Evolutionary conservation across 2,797 vertebrate species (phyloP), one percentile per base, ranked within the genome.

Genomic region (Crocodylus rhombifer): DNA sequence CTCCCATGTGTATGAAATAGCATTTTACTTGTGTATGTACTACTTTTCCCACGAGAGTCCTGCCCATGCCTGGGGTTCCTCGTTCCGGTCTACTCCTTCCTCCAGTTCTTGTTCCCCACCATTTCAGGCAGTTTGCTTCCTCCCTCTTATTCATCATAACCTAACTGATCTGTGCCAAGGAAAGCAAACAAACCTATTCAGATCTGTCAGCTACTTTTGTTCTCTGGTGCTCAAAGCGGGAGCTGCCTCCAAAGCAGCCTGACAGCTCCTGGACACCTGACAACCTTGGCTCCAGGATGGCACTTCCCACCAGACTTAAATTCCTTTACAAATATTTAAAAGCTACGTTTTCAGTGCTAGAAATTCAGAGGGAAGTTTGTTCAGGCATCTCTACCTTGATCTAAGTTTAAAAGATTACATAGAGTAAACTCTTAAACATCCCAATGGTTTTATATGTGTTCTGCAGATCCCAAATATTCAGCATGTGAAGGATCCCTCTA

Each of bases 391-490:
- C 11, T 12, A 33, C 36, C 30, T 36, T 30, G 36, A 69, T n/a
- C 33, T 33, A 63, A 82, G 17, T 5, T 26, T 28, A 65, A 65
- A 62, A 63, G 61, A 15, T 16, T 94, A 74, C 56, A 9, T 14
- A 33, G 77, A 80, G 25, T 7, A 42, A n/a, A 0, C 14, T 36
- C 58, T 23, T 79, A 28, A 65, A 36, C 17, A 21, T 6, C 28
- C 13, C 63, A 0, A 21, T 16, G 0, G 14, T 65, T 28, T 56
- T 2, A 1, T 9, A 5, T 13, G 20, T 42, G 3, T 57, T 83
- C 36, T 12, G 20, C 67, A 69, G 30, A 36, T 23, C 7, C 18
- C 23, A n/a, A 69, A 21, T 69, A 69, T 36, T 36, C 20, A 33
- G 30, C 20, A 3, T 36, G 33, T 42, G 20, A 21, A 33, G 20